A percentile compares a stretch with the other conserved stretches of the same genome.
These are phyloP conservation scores for Lottia scabra DNA, from an alignment of 2,888 invertebrate species.

Conservation along the genomic window DNA sequence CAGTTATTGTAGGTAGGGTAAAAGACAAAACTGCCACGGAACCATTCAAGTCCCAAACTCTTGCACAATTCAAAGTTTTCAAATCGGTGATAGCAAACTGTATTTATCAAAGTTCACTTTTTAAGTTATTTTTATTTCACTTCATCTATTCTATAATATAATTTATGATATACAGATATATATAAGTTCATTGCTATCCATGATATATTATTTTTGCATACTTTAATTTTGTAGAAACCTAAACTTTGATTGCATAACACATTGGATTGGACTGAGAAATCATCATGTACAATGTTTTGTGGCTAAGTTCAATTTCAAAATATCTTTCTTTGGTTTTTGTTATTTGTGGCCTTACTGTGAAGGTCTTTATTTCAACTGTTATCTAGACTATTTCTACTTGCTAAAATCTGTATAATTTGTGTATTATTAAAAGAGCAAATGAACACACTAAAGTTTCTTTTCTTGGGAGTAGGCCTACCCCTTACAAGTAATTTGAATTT, in stretches of 20 bases:
- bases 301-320: not conserved
- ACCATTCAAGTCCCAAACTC: too few species aligned
- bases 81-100: too few species aligned
- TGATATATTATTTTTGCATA: not conserved
- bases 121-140: too few species aligned
- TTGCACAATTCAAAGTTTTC: too few species aligned
- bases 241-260: not conserved
- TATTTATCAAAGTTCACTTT: too few species aligned
- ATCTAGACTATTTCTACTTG: conserved; percentile 18
- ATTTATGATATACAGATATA: too few species aligned
- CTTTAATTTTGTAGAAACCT: not conserved
- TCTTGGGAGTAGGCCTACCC: too few species aligned
- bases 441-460: not conserved
- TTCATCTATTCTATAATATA: too few species aligned
- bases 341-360: not conserved
- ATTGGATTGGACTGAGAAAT: not conserved
- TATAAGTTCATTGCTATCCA: not conserved
- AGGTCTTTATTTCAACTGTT: not conserved
- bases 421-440: conserved; percentile 21
- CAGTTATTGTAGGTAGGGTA: too few species aligned
- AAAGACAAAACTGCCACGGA: too few species aligned
- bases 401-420: conserved; percentile 15
- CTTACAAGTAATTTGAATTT: too few species aligned
- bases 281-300: not conserved
- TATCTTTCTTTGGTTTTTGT: not conserved